Percentiles rank a stretch among this genome's conserved stretches.
Evolutionary conservation across 1,140 invertebrate species (phyloP).

Genomic region (Meloidogyne floridensis): DNA sequence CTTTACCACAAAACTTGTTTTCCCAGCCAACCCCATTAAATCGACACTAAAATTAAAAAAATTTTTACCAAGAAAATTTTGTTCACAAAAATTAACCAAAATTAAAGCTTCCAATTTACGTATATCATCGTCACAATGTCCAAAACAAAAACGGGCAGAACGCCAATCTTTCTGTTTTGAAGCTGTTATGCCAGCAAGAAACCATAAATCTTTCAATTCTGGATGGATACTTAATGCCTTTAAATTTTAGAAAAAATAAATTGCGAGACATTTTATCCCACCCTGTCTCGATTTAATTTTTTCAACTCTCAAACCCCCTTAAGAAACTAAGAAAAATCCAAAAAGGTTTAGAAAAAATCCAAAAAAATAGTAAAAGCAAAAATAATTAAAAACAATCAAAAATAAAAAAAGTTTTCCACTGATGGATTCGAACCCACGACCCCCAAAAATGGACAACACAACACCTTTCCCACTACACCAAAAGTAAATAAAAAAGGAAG

Average conservation of each 20-base stretch:
- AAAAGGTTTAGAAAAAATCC: too few species aligned
- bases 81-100: conserved; percentile 32
- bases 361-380: too few species aligned
- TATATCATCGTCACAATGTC: conserved; percentile 40
- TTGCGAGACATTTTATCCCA: not conserved
- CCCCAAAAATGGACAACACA: not conserved
- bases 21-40: not conserved
- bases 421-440: not conserved
- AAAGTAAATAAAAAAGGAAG: conserved; percentile 48
- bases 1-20: too few species aligned
- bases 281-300: too few species aligned
- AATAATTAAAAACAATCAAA: too few species aligned
- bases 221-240: conserved; percentile 38
- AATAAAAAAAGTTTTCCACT: not conserved
- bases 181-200: conserved; percentile 35
- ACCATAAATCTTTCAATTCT: conserved; percentile 38
- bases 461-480: not conserved
- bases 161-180: conserved; percentile 28
- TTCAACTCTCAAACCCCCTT: too few species aligned
- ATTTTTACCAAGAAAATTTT: conserved; percentile 24
- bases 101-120: conserved; percentile 37
- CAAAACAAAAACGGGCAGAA: conserved; percentile 40
- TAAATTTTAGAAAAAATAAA: not conserved
- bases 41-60: not conserved
- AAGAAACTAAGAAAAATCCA: too few species aligned